Base-by-base conservation (phyloP, 2,888 invertebrate species). In the Pyralis farinalis region DNA sequence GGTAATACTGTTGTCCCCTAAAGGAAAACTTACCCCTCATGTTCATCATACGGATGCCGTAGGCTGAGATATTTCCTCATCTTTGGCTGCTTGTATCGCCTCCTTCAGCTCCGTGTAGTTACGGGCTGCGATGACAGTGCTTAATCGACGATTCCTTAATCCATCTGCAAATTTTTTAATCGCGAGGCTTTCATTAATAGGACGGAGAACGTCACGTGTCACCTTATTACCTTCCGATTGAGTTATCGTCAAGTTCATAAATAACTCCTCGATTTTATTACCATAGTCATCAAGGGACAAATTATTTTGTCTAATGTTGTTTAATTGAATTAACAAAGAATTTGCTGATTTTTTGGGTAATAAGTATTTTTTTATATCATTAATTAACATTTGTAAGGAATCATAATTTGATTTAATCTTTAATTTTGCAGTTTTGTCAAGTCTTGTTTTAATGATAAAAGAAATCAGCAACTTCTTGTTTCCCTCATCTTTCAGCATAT, bases 91-190 rank as follows among this genome's bases (percentile, higher is more conserved):
- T 9, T 30, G 42, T n/a, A 42, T 30, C 9, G 37, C 29, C 21
- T 42, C 42, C 11, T 42, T 42, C 3, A 42, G 29, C n/a, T 37
- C 33, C 12, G n/a, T 8, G 12, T 37, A 42, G 16, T 42, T 28
- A 10, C 42, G 29, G 1, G 42, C 42, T 34, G 37, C 16, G 29
- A 41, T 42, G 8, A 42, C 32, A 20, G 41, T 42, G 11, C 41
- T 33, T 34, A 42, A 33, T 16, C 41, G 31, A 10, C 41, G 12
- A 16, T 44, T 44, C 7, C 42, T 29, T n/a, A 42, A 34, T 7
- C 44, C 42, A 3, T 45, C 42, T 8, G 42, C 29, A 25, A 42
- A 39, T 29, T 34, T 41, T 34, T 45, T 45, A 7, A 42, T 38
- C 1, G 36, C 44, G 7, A 42, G n/a, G n/a, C 37, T 33, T 29